A percentile compares a stretch with the other conserved stretches of the same genome.
These are phyloP conservation scores for Hypotaenidia okinawae DNA, from an alignment of 2,797 vertebrate species.

Conservation along the genomic window DNA sequence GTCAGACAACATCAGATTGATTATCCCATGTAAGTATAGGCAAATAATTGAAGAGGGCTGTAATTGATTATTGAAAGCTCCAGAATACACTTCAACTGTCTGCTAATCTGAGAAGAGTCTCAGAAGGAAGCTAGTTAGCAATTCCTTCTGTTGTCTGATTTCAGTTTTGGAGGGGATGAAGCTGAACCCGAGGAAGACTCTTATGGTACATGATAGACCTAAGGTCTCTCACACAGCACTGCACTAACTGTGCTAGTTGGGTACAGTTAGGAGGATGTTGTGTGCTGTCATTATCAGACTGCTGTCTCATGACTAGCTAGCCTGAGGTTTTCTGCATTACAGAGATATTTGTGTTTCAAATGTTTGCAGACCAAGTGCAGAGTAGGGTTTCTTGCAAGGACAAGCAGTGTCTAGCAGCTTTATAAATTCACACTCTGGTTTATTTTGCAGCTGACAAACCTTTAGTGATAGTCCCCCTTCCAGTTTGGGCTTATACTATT, in stretches of 20 bases:
- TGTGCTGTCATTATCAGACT: not conserved
- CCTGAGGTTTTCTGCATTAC: not conserved
- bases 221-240: too few relatives aligned
- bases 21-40: slow-evolving; percentile 84
- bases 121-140: not conserved
- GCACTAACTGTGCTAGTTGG: not conserved
- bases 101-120: not conserved
- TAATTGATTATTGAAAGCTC: not conserved
- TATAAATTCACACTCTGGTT: not conserved
- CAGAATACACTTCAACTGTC: not conserved
- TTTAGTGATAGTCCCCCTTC: not conserved
- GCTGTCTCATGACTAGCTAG: not conserved
- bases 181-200: not conserved
- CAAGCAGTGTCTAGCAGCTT: not conserved
- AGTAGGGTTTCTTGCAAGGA: not conserved
- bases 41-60: not conserved
- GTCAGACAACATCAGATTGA: slow-evolving; percentile 78
- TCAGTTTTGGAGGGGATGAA: not conserved
- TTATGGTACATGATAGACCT: not conserved
- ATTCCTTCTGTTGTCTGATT: not conserved
- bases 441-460: not conserved
- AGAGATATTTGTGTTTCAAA: not conserved
- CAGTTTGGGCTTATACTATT: not conserved
- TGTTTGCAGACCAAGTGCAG: not conserved
- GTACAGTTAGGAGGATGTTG: not conserved